Evolutionary conservation across 2,888 invertebrate species (phyloP), one percentile per base, ranked within the genome.

Genomic region (Melinaea menophilus): DNA sequence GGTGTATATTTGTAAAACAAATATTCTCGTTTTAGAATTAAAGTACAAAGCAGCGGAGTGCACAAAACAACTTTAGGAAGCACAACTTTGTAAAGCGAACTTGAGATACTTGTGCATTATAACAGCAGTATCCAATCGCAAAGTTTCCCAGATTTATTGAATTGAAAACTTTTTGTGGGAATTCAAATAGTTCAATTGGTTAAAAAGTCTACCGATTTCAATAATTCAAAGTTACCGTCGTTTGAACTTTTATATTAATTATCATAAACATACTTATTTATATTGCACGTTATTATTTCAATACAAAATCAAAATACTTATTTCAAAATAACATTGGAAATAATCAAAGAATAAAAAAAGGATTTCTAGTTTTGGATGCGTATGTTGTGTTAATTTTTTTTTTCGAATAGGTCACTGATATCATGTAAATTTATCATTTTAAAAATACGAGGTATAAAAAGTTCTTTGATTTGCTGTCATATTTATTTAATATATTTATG

Each of bases 131-230:
- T 72, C 70, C 66, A 71, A 72, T 69, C 66, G 65, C 67, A 68
- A 69, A 72, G 70, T 72, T 71, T 65, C 67, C 69, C 61, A 59
- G 67, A 72, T 71, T 73, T 71, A 73, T 74, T 70, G 67, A 66
- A 73, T 71, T 65, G 59, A 63, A 68, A 73, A 73, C 72, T 72
- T 73, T 73, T 72, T 72, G 69, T 63, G 69, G 69, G 66, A 61
- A 68, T 67, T 63, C 63, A 61, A 65, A 69, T 66, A 67, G 69
- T 69, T 71, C 60, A 64, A 66, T 68, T 59, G 65, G 51, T 66
- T 64, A 56, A 63, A 64, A 65, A 63, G 58, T 64, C 61, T 47
- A 54, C 55, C 45, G 58, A 63, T 31, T 51, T 51, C 7, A 51
- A 31, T 22, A 51, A 22, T 51, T 31, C 51, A 7, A 31, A 31